Evolutionary conservation across 2,797 vertebrate species (phyloP), one percentile per base, ranked within the genome.

Genomic region (Sphenopsis melanotis): DNA sequence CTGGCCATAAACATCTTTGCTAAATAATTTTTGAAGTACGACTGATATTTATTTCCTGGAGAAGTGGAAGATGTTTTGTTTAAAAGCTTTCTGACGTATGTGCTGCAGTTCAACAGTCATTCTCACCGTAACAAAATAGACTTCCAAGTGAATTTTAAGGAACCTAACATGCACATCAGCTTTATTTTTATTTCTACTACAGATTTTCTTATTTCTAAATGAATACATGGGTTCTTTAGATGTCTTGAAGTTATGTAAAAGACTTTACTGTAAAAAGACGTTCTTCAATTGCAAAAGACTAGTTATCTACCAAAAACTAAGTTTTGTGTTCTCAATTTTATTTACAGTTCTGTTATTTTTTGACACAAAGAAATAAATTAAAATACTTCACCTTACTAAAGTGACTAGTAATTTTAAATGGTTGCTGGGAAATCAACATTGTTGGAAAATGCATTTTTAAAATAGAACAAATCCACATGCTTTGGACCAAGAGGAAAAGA

Each of bases 261-360:
- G 52, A 30, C 9, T 21, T 60, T 24, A 27, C 16, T 64, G 7
- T 34, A 68, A 52, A 71, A 80, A 78, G 10, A 27, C 6, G 20
- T 11, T 34, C 26, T 84, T 36, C 19, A 17, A 6, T 39, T 83
- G 21, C 15, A 87, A 53, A 91, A 64, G 10, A 93, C 36, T 32
- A 22, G 3, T 68, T 74, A n/a, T 37, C 63, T 94, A 24, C 56
- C 88, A 69, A 70, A 94, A 91, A 68, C 71, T 64, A 74, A 92
- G 59, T 80, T 94, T 66, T 93, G n/a, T 85, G 26, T 92, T 97
- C 82, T 63, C 52, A 41, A 49, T 93, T 94, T 72, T 84, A 60
- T 90, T 93, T 84, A 87, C 27, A 66, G 12, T 95, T 92, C 60
- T 89, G 11, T 78, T 89, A 66, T 47, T 36, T 86, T 77, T 94